These are phyloP conservation scores for Thecophora atra DNA, from an alignment of 2,888 invertebrate genomes.

Conservation along the genomic window DNA sequence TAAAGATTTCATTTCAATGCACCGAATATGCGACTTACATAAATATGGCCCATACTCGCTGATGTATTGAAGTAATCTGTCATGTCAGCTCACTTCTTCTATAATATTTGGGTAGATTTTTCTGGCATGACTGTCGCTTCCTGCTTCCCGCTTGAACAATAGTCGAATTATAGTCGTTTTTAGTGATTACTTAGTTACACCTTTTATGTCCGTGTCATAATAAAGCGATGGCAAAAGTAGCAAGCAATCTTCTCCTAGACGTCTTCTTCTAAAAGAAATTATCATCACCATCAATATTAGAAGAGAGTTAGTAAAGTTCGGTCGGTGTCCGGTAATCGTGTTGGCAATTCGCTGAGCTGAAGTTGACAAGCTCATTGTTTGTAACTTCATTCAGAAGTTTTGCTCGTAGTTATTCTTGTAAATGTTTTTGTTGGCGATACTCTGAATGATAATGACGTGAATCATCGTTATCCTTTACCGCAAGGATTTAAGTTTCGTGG, in stretches of 20 bases:
- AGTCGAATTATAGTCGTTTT: too few relatives aligned
- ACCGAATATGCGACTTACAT: too few relatives aligned
- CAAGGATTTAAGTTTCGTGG: constrained; percentile 19
- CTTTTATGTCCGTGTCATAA: background rate
- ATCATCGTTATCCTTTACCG: constrained; percentile 3
- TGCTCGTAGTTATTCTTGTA: background rate
- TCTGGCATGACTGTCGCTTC: too few relatives aligned
- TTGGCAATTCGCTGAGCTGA: constrained; percentile 18
- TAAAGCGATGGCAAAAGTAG: background rate
- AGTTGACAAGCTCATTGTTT: constrained; percentile 24
- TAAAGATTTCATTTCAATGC: too few relatives aligned
- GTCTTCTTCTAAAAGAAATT: background rate
- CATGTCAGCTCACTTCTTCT: too few relatives aligned
- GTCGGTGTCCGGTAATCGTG: constrained; percentile 16
- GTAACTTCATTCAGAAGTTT: background rate
- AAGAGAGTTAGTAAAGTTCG: constrained; percentile 17
- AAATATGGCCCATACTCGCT: too few relatives aligned
- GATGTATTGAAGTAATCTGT: too few relatives aligned
- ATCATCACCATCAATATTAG: background rate
- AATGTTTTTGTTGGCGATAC: background rate
- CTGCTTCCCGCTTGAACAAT: too few relatives aligned
- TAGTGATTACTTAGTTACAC: background rate
- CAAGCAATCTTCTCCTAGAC: background rate
- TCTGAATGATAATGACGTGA: background rate
- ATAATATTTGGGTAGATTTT: too few relatives aligned